Conservation (phyloP, 2,113 vertebrate genomes). For the Neoarius graeffei region DNA sequence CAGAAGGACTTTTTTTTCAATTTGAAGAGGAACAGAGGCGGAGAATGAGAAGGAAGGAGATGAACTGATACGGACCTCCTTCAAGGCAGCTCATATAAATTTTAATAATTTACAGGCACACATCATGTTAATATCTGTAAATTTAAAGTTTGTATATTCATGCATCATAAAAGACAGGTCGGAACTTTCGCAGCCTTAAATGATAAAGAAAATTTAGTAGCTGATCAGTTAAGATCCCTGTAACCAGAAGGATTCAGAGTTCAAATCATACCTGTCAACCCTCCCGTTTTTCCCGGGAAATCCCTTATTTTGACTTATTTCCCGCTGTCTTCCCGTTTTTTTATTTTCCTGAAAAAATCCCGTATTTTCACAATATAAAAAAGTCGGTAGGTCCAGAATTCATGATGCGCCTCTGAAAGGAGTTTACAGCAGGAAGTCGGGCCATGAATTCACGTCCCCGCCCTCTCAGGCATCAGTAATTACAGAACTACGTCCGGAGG, state of each 20-base stretch:
- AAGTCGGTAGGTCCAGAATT: too few species aligned
- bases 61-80: not conserved
- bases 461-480: too few species aligned
- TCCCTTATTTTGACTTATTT: too few species aligned
- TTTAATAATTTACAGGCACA: not conserved
- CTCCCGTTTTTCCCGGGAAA: too few species aligned
- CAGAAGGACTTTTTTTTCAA: not conserved
- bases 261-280: too few species aligned
- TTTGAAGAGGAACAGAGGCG: not conserved
- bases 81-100: not conserved
- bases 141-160: not conserved
- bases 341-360: too few species aligned
- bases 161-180: not conserved
- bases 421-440: too few species aligned
- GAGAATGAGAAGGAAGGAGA: not conserved
- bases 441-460: too few species aligned
- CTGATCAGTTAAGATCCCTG: not conserved
- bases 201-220: not conserved
- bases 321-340: too few species aligned
- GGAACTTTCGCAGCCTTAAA: not conserved
- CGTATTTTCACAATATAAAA: too few species aligned
- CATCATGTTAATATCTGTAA: not conserved
- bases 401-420: too few species aligned
- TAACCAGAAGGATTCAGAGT: not conserved
- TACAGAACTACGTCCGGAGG: too few species aligned